phyloP scores from a whole-genome alignment of 2,797 vertebrate genomes.

The Chelonia mydas region DNA sequence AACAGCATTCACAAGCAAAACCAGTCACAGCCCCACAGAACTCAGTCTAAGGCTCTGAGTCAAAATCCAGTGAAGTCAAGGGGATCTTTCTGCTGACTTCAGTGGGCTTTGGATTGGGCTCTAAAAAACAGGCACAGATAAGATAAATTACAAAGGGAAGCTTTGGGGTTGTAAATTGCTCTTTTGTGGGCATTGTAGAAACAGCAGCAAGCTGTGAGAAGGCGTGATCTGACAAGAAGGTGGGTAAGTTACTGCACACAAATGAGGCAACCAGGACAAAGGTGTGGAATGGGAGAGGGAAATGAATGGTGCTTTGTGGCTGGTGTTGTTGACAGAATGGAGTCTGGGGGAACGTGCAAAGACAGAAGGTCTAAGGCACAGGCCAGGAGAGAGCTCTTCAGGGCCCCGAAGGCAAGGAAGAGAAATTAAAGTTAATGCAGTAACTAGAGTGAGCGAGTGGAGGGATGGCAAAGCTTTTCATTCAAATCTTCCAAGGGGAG shows the following conservation, averaged over 20 bases:
- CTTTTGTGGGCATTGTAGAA: not conserved
- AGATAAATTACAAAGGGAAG: not conserved
- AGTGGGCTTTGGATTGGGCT: not conserved
- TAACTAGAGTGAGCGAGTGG: accelerated
- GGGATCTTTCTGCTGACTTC: not conserved
- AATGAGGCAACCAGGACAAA: not conserved
- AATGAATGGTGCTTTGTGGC: not conserved
- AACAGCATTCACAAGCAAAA: not conserved
- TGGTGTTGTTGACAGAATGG: not conserved
- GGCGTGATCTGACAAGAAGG: not conserved
- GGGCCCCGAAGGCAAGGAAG: accelerated
- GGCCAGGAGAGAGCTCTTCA: not conserved
- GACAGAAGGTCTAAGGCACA: not conserved
- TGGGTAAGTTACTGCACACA: not conserved
- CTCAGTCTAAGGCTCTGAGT: not conserved
- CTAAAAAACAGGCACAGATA: not conserved
- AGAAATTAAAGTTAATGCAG: not conserved
- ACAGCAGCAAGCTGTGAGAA: not conserved
- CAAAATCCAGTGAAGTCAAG: not conserved
- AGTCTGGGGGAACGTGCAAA: not conserved
- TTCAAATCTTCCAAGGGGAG: not conserved
- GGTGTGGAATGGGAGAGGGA: not conserved
- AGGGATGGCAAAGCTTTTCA: not conserved
- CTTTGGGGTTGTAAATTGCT: not conserved
- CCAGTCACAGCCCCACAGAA: not conserved